phyloP scores from a whole-genome alignment of 1,140 invertebrate species.

The Bicyclus anynana region DNA sequence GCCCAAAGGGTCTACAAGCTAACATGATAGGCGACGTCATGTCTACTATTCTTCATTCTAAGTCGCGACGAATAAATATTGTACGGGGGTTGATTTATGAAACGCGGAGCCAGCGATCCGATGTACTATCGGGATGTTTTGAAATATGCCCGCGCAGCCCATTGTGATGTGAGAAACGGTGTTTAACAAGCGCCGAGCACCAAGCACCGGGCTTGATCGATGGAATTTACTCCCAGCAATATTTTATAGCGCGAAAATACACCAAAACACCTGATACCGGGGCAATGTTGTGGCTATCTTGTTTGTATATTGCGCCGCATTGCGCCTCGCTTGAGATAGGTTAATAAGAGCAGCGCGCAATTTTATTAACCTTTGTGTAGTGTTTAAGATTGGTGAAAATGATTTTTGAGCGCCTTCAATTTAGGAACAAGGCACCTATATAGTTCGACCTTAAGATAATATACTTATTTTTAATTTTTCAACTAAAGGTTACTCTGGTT shows the following conservation, averaged over 20 bases:
- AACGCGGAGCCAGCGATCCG: slow-evolving; percentile 49
- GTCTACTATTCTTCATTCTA: background rate
- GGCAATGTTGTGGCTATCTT: slow-evolving; percentile 32
- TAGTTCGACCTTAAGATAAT: too few species aligned
- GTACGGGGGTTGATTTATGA: slow-evolving; percentile 70
- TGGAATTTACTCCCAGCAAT: slow-evolving; percentile 50
- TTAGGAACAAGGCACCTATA: too few species aligned
- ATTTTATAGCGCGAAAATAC: slow-evolving; percentile 61
- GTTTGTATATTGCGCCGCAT: slow-evolving; percentile 24
- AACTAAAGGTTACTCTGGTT: too few species aligned
- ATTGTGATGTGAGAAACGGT: slow-evolving; percentile 73
- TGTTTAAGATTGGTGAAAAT: background rate
- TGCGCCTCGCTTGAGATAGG: slow-evolving; percentile 9
- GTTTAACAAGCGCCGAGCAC: slow-evolving; percentile 67
- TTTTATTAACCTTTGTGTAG: slow-evolving; percentile 7
- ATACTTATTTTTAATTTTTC: too few species aligned
- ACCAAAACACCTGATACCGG: slow-evolving; percentile 60
- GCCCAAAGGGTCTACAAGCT: too few species aligned
- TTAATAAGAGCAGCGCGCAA: slow-evolving; percentile 13
- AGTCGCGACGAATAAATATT: slow-evolving; percentile 66
- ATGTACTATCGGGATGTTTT: slow-evolving; percentile 65
- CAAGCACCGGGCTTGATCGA: slow-evolving; percentile 59
- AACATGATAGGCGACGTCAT: background rate
- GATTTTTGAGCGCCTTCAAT: background rate
- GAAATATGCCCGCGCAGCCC: slow-evolving; percentile 68